A percentile compares a stretch with the other conserved stretches of the same genome.
Conservation (phyloP, 1,140 invertebrate genomes). For the Penaeus japonicus region DNA sequence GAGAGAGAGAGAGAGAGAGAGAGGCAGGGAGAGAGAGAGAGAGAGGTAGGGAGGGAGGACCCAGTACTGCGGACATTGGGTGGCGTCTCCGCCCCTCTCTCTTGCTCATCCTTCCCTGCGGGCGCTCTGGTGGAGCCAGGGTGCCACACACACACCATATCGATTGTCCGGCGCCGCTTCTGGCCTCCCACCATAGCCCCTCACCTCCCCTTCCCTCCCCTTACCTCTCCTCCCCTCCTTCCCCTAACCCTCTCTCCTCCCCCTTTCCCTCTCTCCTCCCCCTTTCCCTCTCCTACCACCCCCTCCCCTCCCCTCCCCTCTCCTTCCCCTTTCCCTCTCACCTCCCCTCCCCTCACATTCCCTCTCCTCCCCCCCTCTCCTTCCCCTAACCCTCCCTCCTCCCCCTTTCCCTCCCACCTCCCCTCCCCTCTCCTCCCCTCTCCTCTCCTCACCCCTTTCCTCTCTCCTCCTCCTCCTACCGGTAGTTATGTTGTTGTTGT, state of each 20-base stretch:
- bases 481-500: not conserved
- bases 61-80: too few species aligned
- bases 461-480: not conserved
- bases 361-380: too few species aligned
- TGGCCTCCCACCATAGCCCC: too few species aligned
- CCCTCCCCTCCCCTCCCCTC: not conserved
- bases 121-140: too few species aligned
- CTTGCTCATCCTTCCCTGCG: too few species aligned
- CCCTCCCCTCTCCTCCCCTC: not conserved
- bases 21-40: too few species aligned
- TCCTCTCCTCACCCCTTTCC: not conserved
- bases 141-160: too few species aligned
- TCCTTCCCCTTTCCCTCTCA: not conserved
- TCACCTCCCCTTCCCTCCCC: not conserved
- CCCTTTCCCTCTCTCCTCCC: not conserved
- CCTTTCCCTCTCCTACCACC: not conserved
- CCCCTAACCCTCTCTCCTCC: not conserved
- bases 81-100: too few species aligned
- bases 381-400: not conserved
- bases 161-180: too few species aligned
- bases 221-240: not conserved
- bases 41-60: too few species aligned
- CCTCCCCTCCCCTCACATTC: not conserved
- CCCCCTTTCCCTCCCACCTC: not conserved
- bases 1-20: too few species aligned